Percentiles rank a stretch among this genome's conserved stretches.
Evolutionary conservation across 2,888 invertebrate species (phyloP).

Genomic region (Trimorus sp.): DNA sequence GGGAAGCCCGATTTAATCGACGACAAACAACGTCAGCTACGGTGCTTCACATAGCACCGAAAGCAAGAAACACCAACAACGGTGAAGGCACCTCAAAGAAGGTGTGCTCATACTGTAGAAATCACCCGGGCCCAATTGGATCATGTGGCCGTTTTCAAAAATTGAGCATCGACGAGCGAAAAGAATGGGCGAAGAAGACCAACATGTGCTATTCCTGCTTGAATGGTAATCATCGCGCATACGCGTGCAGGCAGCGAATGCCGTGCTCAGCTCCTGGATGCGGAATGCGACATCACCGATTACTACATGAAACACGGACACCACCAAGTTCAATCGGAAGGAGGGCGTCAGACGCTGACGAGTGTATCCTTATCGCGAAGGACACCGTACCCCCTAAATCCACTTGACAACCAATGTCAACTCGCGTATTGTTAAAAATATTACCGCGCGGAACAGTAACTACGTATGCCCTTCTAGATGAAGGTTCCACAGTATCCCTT

Average conservation of each 20-base stretch:
- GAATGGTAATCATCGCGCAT: not conserved
- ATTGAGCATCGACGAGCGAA: not conserved
- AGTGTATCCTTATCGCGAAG: not conserved
- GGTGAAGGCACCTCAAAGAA: not conserved
- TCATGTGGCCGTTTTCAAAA: conserved; percentile 2
- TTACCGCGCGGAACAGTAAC: not conserved
- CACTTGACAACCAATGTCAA: not conserved
- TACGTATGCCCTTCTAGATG: too few species aligned
- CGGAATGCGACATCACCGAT: not conserved
- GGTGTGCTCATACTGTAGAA: not conserved
- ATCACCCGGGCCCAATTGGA: not conserved
- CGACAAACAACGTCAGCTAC: too few species aligned
- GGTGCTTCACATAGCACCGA: too few species aligned
- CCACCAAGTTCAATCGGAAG: too few species aligned
- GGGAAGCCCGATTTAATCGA: too few species aligned
- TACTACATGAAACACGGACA: too few species aligned
- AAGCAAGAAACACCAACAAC: too few species aligned
- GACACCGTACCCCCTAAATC: not conserved
- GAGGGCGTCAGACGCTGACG: too few species aligned
- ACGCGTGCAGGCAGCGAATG: not conserved
- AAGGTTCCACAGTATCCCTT: too few species aligned
- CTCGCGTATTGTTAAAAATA: not conserved
- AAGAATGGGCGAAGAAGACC: not conserved
- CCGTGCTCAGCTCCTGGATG: not conserved
- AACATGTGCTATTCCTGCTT: conserved; percentile 12